Evolutionary conservation across 1,140 invertebrate genomes (phyloP), one percentile per base, ranked within the genome.

Genomic region (Lepidurus packardi): DNA sequence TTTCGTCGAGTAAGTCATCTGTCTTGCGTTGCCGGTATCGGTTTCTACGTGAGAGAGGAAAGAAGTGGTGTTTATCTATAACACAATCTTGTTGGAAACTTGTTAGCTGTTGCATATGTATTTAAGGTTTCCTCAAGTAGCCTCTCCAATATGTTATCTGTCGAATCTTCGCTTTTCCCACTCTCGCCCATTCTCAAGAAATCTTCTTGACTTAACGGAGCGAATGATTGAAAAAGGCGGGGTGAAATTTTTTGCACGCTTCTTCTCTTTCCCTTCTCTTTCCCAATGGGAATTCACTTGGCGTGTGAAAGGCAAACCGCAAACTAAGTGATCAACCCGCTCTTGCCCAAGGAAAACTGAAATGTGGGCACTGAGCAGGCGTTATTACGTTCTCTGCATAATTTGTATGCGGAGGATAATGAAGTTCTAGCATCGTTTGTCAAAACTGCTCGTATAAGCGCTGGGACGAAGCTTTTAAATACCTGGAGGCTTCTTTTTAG

Each of bases 91-190:
- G 53, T 65, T n/a, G 53, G 53, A 65, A 65, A 65, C 53, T 65
- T 65, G 53, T 65, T 65, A 65, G 21, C 53, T 65, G 53, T 65
- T 65, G 53, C 53, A 65, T 65, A 65, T 65, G 53, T n/a, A 65
- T 65, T 65, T 65, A 65, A 65, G 53, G 21, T 21, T 9, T 65
- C 13, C 34, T 8, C 53, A 21, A 65, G 53, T 65, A 65, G 53
- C 53, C 13, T 8, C 53, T 34, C 53, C 53, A 65, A 65, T 65
- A 65, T n/a, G 16, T 65, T 65, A 65, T 65, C 53, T 65, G 34
- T 34, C 34, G 34, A 34, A 34, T 34, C 34, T 34, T 34, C 34
- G 34, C 53, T 21, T 65, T 47, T 65, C 53, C 53, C 53, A 16
- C 16, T 65, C 53, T n/a, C 21, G 53, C 5, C 53, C 8, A 34